Evolutionary conservation across 2,113 vertebrate species (phyloP), one percentile per base, ranked within the genome.

Genomic region (Collichthys lucidus): DNA sequence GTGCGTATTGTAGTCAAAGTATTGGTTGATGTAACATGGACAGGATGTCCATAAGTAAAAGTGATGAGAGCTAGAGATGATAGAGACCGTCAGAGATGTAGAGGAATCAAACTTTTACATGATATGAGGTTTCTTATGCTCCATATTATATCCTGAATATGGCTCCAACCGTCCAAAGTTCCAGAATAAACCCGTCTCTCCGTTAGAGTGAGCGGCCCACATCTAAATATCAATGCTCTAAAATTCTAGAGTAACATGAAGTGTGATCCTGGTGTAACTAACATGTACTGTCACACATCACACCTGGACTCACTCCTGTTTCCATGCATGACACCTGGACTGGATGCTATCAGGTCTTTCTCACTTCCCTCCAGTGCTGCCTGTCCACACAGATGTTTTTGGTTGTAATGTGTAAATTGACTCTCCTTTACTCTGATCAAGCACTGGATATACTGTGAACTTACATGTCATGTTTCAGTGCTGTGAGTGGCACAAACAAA

Each of bases 181-280:
- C 8, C 35, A 35, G 7, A 8, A 8, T 35, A 8, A 55, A 55
- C 22, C 29, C 24, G 15, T 26, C 24, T 16, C 14, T 57, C 56
- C 15, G 56, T 26, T 57, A 40, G 35, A 31, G 15, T 17, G 26
- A 31, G 16, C 4, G 0, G 55, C 42, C 11, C 26, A 19, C 19
- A 60, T 60, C 55, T 14, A 29, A 20, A 60, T 50, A 24, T 57
- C 22, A 59, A 4, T 57, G 19, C 14, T 22, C 29, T 55, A 29
- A 7, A 16, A 0, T 35, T 35, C 20, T 2, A 6, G 12, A 72
- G 42, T 31, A 14, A n/a, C 10, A 5, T n/a, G n/a, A 24, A 24
- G 42, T 78, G 75, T 79, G 67, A 69, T 71, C 77, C 59, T 46
- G 24, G 56, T 70, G 49, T 63, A 11, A 47, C 49, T 72, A 56